Base-by-base conservation (phyloP, 1,140 invertebrate genomes). In the Gryllus bimaculatus region DNA sequence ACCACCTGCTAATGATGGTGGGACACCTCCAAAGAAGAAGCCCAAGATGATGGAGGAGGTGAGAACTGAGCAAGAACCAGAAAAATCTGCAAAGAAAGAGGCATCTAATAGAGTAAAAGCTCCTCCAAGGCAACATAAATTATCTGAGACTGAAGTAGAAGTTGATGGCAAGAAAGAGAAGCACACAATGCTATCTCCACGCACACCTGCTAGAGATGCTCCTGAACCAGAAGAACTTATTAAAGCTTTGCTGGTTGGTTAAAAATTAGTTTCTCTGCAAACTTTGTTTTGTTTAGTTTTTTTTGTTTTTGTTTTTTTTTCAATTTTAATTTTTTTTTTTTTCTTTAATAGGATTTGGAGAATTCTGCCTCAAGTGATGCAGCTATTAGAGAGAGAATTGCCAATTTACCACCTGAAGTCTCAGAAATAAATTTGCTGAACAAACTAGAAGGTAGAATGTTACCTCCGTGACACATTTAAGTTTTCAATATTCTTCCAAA, bases 301-400 rank as follows among this genome's bases (percentile, higher is more conserved):
- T 81, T 66, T 20, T 47, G 48, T 79, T 73, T 7, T 12, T 15
- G 47, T 21, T 47, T 80, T 39, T 76, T 79, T 74, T 73, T 8
- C 7, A 21, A 20, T 8, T 20, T 75, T 8, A 75, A 21, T 8
- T 39, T 66, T 3, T 54, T 54, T 15, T 54, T 54, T 66, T 66
- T 66, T 79, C 76, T 76, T 73, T 48, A 96, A 73, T 87, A 94
- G 87, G 95, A 96, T 83, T 88, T 98, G 81, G 97, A 98, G 87
- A 95, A 94, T 82, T 95, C 96, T 81, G 95, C 97, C 2, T 98
- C 96, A 0, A 94, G 94, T 82, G 97, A 99, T 90, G 97, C 96
- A 78, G 90, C 90, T 47, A 94, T 97, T 0, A 87, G 97, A 84
- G 95, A 98, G 86, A 92, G 94, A 83, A 98, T 99, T 82, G 95